Evolutionary conservation across 64 coral and sea anemone species (phyloP).

Genomic region (Pachyseris speciosa): DNA sequence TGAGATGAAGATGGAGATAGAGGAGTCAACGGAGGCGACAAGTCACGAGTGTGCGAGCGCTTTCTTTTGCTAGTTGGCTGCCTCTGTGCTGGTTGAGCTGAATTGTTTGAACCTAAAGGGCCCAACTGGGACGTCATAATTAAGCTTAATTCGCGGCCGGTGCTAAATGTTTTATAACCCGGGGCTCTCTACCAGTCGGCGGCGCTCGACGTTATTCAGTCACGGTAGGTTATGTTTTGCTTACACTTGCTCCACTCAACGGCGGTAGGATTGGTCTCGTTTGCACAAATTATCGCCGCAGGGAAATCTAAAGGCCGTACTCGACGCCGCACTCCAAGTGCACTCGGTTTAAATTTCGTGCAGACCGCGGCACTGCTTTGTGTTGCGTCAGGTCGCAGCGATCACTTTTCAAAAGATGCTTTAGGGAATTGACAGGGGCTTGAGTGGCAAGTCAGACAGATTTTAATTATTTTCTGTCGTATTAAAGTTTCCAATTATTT

Average conservation of each 20-base stretch:
- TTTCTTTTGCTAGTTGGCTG: conserved; percentile 73
- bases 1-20: conserved; percentile 98
- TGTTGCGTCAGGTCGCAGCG: conserved; percentile 66
- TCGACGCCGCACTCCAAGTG: conserved; percentile 59
- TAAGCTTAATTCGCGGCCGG: conserved; percentile 98
- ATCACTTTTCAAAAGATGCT: conserved; percentile 99
- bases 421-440: conserved; percentile 95
- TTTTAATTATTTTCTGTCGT: conserved; percentile 99
- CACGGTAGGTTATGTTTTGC: conserved; percentile 77
- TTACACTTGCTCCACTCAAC: conserved; percentile 79
- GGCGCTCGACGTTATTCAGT: conserved; percentile 88
- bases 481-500: conserved; percentile 99
- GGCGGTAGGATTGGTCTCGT: conserved; percentile 68
- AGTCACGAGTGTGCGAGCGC: conserved; percentile 93
- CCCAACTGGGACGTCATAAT: conserved; percentile 99
- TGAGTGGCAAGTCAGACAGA: conserved; percentile 99
- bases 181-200: conserved; percentile 96
- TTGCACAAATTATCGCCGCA: conserved; percentile 90
- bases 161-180: conserved; percentile 99
- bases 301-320: conserved; percentile 73
- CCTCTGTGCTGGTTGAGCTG: conserved; percentile 77
- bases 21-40: conserved; percentile 98
- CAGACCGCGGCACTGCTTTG: conserved; percentile 83
- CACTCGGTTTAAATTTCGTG: conserved; percentile 94
- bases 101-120: conserved; percentile 82